These are phyloP conservation scores for Tuberolachnus salignus DNA, from an alignment of 2,888 invertebrate genomes.

Conservation along the genomic window DNA sequence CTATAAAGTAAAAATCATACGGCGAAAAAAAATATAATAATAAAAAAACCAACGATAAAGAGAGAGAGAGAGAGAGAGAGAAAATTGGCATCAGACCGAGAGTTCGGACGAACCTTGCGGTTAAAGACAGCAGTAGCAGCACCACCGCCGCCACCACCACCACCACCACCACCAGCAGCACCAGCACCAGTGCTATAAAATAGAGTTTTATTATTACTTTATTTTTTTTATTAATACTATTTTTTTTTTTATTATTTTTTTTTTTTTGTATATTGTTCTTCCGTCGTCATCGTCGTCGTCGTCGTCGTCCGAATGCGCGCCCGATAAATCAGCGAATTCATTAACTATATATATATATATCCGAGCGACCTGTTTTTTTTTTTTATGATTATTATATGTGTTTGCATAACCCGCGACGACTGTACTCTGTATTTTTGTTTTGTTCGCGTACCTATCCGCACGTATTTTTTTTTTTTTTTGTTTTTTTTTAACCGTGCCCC, in stretches of 20 bases:
- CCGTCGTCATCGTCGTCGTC: constrained; percentile 6
- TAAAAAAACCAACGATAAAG: not conserved
- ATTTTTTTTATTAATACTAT: constrained; percentile 1
- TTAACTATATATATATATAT: too few relatives aligned
- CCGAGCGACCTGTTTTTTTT: constrained; percentile 20
- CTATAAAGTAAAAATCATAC: constrained; percentile 14
- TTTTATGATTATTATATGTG: not conserved
- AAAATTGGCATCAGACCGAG: constrained; percentile 40
- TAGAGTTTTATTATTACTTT: constrained; percentile 19
- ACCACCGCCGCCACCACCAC: too few relatives aligned
- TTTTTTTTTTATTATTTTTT: not conserved
- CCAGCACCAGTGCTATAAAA: not conserved
- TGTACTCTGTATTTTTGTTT: not conserved
- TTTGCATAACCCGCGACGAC: not conserved
- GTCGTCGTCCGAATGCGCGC: not conserved
- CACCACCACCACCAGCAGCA: too few relatives aligned
- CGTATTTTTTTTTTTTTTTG: too few relatives aligned
- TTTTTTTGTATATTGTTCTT: constrained; percentile 28
- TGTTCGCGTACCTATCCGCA: not conserved
- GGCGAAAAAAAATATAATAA: not conserved
- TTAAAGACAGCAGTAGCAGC: constrained; percentile 5
- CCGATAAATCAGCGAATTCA: constrained; percentile 30
- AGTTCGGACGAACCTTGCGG: constrained; percentile 12
- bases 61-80: constrained; percentile 5
- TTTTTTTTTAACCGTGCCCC: not conserved